A percentile compares a stretch with the other conserved stretches of the same genome.
Conservation (phyloP, 1,140 invertebrate genomes). For the Reticulitermes speratus region DNA sequence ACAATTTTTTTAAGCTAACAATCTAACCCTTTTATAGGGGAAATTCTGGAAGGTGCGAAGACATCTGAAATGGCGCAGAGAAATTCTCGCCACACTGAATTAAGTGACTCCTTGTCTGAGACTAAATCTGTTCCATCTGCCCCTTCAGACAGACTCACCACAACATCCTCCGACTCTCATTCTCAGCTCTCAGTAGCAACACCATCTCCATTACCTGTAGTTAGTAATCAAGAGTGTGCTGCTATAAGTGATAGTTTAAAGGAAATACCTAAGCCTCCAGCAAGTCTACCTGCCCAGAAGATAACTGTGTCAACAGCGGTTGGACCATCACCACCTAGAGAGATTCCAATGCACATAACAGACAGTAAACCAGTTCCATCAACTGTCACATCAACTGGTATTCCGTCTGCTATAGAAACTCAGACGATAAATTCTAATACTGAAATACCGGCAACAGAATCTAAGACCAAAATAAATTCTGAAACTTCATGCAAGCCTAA, state of each 20-base stretch:
- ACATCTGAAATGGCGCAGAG: constrained; percentile 25
- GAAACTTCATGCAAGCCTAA: neutral
- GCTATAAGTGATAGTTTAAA: neutral
- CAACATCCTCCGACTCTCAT: constrained; percentile 25
- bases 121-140: constrained; percentile 30
- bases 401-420: constrained; percentile 11
- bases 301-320: constrained; percentile 53
- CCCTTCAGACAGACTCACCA: constrained; percentile 29
- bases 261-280: neutral
- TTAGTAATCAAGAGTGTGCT: neutral
- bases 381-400: neutral
- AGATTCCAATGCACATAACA: neutral
- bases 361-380: neutral
- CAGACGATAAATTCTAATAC: constrained; percentile 24
- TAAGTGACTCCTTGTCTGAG: constrained; percentile 29
- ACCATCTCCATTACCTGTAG: constrained; percentile 10
- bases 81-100: constrained; percentile 24
- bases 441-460: neutral
- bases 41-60: constrained; percentile 23
- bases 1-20: constrained; percentile 8
- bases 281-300: neutral
- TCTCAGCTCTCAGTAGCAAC: constrained; percentile 27
- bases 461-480: neutral
- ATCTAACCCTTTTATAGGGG: constrained; percentile 31
- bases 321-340: constrained; percentile 53